Conservation (phyloP, 1,140 invertebrate genomes). For the Drosophila sp. region DNA sequence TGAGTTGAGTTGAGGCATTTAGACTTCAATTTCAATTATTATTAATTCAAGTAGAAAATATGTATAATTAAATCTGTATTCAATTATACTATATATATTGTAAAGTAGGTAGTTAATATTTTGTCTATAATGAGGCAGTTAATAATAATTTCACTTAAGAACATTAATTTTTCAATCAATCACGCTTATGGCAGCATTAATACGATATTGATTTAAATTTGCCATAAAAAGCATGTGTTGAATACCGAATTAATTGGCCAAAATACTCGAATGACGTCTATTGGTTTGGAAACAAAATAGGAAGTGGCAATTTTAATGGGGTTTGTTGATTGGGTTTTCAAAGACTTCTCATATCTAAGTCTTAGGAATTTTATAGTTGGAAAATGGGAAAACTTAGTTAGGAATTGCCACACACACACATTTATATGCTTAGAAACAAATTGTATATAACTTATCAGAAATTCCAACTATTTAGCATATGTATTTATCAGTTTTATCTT, state of each 20-base stretch:
- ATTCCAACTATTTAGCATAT: too few relatives aligned
- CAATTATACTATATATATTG: neutral
- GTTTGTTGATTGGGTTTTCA: too few relatives aligned
- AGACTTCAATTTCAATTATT: neutral
- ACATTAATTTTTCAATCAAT: conserved; percentile 11
- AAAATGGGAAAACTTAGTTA: too few relatives aligned
- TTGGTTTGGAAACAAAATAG: too few relatives aligned
- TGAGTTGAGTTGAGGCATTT: too few relatives aligned
- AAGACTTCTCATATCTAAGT: too few relatives aligned
- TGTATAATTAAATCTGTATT: neutral
- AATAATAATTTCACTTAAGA: conserved; percentile 6
- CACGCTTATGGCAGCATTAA: conserved; percentile 1
- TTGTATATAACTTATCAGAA: too few relatives aligned
- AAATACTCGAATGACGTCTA: neutral
- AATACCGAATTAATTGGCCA: neutral
- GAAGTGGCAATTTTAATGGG: too few relatives aligned
- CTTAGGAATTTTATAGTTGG: too few relatives aligned
- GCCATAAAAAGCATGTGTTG: neutral
- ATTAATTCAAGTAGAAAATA: neutral
- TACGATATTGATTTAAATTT: neutral
- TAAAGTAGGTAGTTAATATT: neutral
- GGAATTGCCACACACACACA: too few relatives aligned
- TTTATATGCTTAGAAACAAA: too few relatives aligned
- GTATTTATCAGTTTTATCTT: too few relatives aligned
- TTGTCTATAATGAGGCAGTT: neutral